Evolutionary conservation across 2,797 vertebrate genomes (phyloP).

Genomic region (Oreochromis grahami): DNA sequence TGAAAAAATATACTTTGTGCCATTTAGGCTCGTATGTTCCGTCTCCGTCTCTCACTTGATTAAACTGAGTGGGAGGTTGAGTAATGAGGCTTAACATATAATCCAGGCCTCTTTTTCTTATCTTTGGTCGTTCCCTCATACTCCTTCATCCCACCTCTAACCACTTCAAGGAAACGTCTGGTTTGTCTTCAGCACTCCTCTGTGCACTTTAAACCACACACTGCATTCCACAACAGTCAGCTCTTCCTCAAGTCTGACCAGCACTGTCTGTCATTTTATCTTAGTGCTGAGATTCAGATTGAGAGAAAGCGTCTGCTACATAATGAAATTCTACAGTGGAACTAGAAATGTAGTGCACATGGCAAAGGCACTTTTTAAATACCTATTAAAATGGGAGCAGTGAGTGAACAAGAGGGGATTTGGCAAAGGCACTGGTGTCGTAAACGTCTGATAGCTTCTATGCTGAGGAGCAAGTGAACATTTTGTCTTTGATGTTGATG

Average conservation of each 20-base stretch:
- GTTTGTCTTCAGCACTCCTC: constrained; percentile 24
- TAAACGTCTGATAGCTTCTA: not conserved
- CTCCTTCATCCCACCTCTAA: constrained; percentile 1
- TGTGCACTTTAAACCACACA: not conserved
- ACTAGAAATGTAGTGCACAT: not conserved
- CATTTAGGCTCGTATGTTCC: constrained; percentile 17
- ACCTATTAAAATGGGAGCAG: not conserved
- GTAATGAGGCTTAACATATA: constrained; percentile 31
- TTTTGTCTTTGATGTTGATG: not conserved
- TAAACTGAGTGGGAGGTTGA: constrained; percentile 40
- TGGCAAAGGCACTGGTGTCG: not conserved
- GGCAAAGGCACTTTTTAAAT: not conserved
- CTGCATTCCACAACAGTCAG: constrained; percentile 37
- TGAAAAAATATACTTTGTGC: not conserved
- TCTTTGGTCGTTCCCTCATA: constrained; percentile 25
- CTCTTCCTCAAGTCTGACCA: constrained; percentile 24
- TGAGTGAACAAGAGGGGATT: not conserved
- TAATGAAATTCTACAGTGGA: not conserved
- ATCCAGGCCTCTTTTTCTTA: constrained; percentile 45
- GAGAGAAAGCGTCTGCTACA: not conserved
- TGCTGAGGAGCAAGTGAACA: not conserved
- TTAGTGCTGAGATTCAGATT: not conserved
- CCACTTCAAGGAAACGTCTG: constrained; percentile 7
- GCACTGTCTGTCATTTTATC: not conserved
- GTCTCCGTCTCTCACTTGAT: constrained; percentile 8